Conservation (phyloP, 2,888 invertebrate species). For the Yponomeuta plumbellus region DNA sequence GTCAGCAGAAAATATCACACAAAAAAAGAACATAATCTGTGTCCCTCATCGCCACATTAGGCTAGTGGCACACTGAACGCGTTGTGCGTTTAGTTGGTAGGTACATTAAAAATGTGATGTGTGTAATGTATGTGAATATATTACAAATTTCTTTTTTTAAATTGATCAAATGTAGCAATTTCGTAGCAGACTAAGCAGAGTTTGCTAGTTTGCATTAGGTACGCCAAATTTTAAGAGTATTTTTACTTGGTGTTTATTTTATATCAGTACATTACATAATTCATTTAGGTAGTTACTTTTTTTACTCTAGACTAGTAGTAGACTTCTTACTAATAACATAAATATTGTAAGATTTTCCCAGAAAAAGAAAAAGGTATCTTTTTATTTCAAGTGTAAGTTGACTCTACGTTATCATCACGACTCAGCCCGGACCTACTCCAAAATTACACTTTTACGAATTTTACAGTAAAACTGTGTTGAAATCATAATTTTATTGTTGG, state of each 20-base stretch:
- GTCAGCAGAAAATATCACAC: constrained; percentile 43
- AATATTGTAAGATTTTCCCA: no score
- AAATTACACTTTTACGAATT: neutral
- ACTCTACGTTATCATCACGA: neutral
- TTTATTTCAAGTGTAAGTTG: neutral
- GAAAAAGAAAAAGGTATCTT: neutral
- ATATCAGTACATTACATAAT: no score
- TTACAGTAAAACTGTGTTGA: constrained; percentile 27
- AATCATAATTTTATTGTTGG: constrained; percentile 30
- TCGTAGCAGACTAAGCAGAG: no score
- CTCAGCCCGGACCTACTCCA: neutral
- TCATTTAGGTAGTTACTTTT: no score
- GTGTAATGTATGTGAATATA: no score
- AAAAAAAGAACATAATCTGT: constrained; percentile 21
- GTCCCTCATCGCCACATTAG: constrained; percentile 25
- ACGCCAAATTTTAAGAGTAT: no score
- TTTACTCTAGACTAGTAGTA: no score
- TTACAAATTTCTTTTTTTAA: no score
- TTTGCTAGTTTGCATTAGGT: neutral
- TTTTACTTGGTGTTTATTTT: no score
- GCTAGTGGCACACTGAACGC: constrained; percentile 30
- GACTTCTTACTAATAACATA: no score
- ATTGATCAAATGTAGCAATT: no score
- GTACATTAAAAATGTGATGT: no score
- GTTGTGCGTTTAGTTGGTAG: neutral